Evolutionary conservation across 2,888 invertebrate species (phyloP), one percentile per base, ranked within the genome.

Genomic region (Drosophila kuntzei): DNA sequence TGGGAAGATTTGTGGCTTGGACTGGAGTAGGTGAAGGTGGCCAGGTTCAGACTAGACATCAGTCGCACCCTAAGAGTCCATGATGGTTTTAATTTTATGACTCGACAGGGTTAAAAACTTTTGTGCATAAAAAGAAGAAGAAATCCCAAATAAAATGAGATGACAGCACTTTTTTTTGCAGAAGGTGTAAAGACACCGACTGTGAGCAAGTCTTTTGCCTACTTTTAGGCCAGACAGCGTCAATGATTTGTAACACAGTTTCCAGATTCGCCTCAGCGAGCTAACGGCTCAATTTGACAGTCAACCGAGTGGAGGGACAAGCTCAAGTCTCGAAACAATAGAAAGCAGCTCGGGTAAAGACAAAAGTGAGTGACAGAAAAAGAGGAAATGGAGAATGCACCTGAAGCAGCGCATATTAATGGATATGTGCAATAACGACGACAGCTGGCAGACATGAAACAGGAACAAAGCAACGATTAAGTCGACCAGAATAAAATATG

Each of bases 401-500:
- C 87, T 87, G 87, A 87, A 71, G 63, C 68, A 65, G 34, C 54
- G 76, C 68, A 87, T 80, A 86, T 87, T 83, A 85, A 87, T 83
- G 83, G 81, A 86, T 60, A 71, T 83, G 71, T 72, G 88, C 79
- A 71, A 87, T 86, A 86, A 80, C 81, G 83, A 77, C 73, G 83
- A 87, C 85, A 85, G 71, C 83, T 83, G 85, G 82, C 81, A 84
- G 87, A 84, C 84, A 87, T 39, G 65, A 55, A 61, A 58, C 51
- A 59, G 62, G 74, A 84, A 77, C 82, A 80, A 79, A 83, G 70
- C 81, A 62, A 57, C 79, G 62, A 88, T 80, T 88, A 85, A 84
- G 82, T 88, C 86, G 82, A 80, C 75, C 80, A 73, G 78, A 86
- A 86, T 86, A 86, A 87, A 81, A 88, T 86, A 86, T 86, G 81